Base-by-base conservation (phyloP, 2,113 vertebrate genomes). In the Hyaena hyaena region DNA sequence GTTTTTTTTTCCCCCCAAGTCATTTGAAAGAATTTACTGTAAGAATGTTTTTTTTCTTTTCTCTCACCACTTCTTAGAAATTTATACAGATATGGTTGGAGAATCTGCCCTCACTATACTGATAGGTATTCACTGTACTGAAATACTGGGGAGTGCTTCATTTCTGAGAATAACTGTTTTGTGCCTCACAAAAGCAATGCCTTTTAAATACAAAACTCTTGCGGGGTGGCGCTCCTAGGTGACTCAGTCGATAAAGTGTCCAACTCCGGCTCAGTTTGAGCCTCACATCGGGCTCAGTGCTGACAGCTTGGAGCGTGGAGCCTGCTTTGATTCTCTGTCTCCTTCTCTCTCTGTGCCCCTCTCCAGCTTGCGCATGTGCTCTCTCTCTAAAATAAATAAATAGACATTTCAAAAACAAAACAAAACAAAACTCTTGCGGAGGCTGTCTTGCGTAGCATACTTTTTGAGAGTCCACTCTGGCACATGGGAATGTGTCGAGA, bases 11-110 rank as follows among this genome's bases (percentile, higher is more conserved):
- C 21, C 7, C 55, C 55, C 55, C 26, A 93, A 82, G 45, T 85
- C 92, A 77, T 92, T 96, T 93, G 76, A 93, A 96, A 90, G 73
- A 96, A 66, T 31, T 95, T 83, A 69, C 8, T 88, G 15, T 93
- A 50, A 68, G 21, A 92, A 81, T 7, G 3, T 19, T 61, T 24
- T 95, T 73, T 58, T 19, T 85, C 55, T 76, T 83, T 53, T 71
- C 21, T 73, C 17, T 65, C 65, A 82, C 73, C 53, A 82, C 24
- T 92, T 92, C 68, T 87, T 96, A 28, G 48, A 95, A 96, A 81
- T 95, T 55, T 87, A 74, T 96, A 79, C 26, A 86, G 73, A 65
- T 86, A 55, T 10, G 33, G 14, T 77, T 84, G 53, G 91, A 89
- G 82, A 90, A 33, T 95, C 43, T 71, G 14, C 71, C 71, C 10